Base-by-base conservation (phyloP, 2,888 invertebrate genomes). In the Chloromyia formosa region DNA sequence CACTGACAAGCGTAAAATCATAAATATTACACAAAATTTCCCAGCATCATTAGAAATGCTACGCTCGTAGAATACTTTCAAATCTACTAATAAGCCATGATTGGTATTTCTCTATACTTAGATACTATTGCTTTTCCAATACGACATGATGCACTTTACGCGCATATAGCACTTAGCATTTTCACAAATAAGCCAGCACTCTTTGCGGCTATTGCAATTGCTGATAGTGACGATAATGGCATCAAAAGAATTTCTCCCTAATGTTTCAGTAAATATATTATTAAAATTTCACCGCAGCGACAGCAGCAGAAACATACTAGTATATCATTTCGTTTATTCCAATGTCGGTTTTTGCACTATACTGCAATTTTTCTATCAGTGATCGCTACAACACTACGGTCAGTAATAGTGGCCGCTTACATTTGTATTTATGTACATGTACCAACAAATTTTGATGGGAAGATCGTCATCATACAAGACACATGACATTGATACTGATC, bases 211-310 rank as follows among this genome's bases (percentile, higher is more conserved):
- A 62, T 3, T 22, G 62, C 42, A 42, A 62, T 42, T 60, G 1
- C 27, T 18, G 45, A 23, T 69, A 54, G 23, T 54, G 69, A 35
- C 69, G 69, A 69, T 69, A 69, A 69, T 69, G 20, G 54, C 54
- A 69, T 53, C 12, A 10, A 27, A 68, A 54, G 69, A 69, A 69
- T 69, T 69, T 69, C 69, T 69, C 69, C 69, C 45, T 54, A 69
- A 69, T 69, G 69, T 69, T 54, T 35, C 69, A 16, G 69, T 23
- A 53, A 69, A 69, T 69, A 69, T 69, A 54, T 69, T 69, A 69
- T 69, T 69, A 69, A 69, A 69, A 69, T 69, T 69, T 69, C 69
- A 69, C 69, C 27, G 35, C 54, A 69, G 23, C 35, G 42, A 35
- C 27, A 35, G 16, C 23, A 12, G 40, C n/a, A 10, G 23, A 54